Percentiles rank a stretch among this genome's conserved stretches.
phyloP scores from a whole-genome alignment of 2,113 vertebrate genomes.

The Pseudolaguvia tuberculata region DNA sequence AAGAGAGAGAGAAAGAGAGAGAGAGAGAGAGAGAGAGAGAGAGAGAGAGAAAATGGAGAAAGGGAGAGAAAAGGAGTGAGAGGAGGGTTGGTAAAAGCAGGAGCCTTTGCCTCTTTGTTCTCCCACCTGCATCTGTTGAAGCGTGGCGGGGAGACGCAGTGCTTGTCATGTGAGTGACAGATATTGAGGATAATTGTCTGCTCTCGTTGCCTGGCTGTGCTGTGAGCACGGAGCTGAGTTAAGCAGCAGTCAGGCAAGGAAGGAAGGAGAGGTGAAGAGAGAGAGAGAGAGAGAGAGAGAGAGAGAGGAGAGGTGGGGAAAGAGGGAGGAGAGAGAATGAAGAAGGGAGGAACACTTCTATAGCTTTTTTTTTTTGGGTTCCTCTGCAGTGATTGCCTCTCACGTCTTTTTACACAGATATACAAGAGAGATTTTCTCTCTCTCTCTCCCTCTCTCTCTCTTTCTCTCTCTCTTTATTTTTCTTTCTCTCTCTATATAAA shows the following conservation, averaged over 20 bases:
- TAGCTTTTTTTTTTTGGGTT: slow-evolving; percentile 17
- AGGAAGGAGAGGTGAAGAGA: slow-evolving; percentile 37
- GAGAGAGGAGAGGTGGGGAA: slow-evolving; percentile 13
- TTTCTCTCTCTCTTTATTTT: not conserved
- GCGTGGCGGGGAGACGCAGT: slow-evolving; percentile 42
- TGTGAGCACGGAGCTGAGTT: slow-evolving; percentile 48
- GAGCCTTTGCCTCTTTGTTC: slow-evolving; percentile 49
- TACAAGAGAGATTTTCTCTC: slow-evolving; percentile 18
- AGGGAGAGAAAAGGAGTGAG: slow-evolving; percentile 25
- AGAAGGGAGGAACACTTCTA: slow-evolving; percentile 35
- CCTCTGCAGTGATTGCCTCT: slow-evolving; percentile 31
- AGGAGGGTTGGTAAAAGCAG: slow-evolving; percentile 45
- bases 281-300: slow-evolving; percentile 29
- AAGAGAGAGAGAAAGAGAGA: not conserved
- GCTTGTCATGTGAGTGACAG: slow-evolving; percentile 56
- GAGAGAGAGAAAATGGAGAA: not conserved
- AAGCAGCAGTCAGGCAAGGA: slow-evolving; percentile 45
- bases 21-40: slow-evolving; percentile 27
- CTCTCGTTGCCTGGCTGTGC: slow-evolving; percentile 46
- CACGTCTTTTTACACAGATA: slow-evolving; percentile 24
- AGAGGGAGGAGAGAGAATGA: slow-evolving; percentile 1
- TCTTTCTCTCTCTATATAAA: too few species aligned
- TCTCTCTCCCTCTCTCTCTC: not conserved
- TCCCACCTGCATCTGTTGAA: slow-evolving; percentile 49
- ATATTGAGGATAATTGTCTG: slow-evolving; percentile 57